phyloP scores from a whole-genome alignment of 2,113 vertebrate species.

The Phyllostomus discolor region DNA sequence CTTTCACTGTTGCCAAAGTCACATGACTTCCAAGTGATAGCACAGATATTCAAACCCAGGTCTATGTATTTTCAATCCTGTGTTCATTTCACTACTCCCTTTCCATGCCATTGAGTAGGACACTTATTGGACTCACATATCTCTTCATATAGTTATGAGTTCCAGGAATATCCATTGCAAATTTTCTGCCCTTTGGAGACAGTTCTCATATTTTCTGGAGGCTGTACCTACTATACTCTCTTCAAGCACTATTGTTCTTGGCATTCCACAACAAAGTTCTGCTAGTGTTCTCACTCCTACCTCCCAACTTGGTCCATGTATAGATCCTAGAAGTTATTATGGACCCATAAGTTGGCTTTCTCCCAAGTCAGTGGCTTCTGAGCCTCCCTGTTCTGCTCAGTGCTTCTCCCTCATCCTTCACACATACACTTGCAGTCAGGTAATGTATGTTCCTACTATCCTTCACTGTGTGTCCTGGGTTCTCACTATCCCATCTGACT shows the following conservation, averaged over 20 bases:
- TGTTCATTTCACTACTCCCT: background rate
- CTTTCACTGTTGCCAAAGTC: background rate
- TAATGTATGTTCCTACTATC: background rate
- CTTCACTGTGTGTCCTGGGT: background rate
- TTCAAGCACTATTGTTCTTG: background rate
- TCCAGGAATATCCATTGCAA: background rate
- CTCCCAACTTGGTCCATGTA: background rate
- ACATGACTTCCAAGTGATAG: background rate
- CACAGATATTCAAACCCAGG: background rate
- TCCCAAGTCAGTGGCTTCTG: background rate
- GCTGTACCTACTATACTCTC: background rate
- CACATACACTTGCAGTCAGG: background rate
- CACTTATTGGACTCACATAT: background rate
- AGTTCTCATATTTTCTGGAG: background rate
- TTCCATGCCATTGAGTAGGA: background rate
- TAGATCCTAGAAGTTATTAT: background rate
- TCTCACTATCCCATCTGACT: background rate
- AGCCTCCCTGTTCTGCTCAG: background rate
- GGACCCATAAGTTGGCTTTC: background rate
- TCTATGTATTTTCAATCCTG: background rate
- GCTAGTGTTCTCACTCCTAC: background rate
- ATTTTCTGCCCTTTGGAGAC: background rate
- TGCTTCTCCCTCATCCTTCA: background rate
- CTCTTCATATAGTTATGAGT: background rate
- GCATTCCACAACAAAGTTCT: background rate